Evolutionary conservation across 2,797 vertebrate species (phyloP).

Genomic region (Alectoris magna): DNA sequence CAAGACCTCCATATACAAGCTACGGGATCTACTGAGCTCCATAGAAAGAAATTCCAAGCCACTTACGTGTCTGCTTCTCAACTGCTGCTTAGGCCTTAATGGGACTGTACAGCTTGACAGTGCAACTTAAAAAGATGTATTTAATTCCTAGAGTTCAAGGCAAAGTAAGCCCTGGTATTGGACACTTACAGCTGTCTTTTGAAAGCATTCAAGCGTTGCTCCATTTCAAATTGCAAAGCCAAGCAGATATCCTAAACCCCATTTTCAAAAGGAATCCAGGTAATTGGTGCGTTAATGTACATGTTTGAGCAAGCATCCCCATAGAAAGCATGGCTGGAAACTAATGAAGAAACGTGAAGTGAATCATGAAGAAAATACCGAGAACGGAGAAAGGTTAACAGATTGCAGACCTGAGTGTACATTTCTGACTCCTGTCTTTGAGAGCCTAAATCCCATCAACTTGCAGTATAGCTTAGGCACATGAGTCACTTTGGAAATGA

Average conservation of each 20-base stretch:
- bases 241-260: not conserved
- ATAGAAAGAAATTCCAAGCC: not conserved
- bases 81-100: not conserved
- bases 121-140: not conserved
- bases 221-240: not conserved
- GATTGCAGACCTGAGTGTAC: not conserved
- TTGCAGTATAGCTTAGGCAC: not conserved
- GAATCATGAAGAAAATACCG: not conserved
- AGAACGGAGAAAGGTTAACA: not conserved
- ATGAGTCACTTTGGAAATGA: not conserved
- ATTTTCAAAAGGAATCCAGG: not conserved
- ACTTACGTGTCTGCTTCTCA: not conserved
- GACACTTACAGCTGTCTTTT: not conserved
- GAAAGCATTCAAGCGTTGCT: not conserved
- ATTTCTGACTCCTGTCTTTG: not conserved
- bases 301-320: not conserved
- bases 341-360: not conserved
- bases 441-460: not conserved
- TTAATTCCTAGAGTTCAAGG: not conserved
- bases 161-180: not conserved
- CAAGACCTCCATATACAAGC: not conserved
- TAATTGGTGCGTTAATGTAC: not conserved
- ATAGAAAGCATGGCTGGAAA: not conserved
- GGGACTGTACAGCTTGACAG: not conserved
- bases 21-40: not conserved